phyloP scores from a whole-genome alignment of 2,113 vertebrate genomes.

The Muntiacus reevesi region DNA sequence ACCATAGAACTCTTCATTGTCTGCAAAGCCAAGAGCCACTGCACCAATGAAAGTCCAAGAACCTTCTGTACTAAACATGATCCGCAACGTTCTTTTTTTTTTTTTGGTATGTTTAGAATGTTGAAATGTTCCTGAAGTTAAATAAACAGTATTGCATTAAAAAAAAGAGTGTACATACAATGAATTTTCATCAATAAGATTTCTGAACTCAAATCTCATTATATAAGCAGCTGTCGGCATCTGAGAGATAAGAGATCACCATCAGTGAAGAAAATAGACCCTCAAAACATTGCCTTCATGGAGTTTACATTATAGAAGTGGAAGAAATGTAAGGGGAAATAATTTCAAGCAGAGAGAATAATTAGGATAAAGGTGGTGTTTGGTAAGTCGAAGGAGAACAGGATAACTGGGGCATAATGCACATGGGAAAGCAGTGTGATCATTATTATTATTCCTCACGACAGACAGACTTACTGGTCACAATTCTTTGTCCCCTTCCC shows the following conservation, averaged over 20 bases:
- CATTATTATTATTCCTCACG: not conserved
- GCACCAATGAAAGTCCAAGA: not conserved
- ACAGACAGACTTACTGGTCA: not conserved
- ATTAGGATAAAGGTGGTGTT: not conserved
- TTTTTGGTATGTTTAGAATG: not conserved
- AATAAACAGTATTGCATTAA: not conserved
- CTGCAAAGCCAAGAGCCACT: not conserved
- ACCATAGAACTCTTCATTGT: not conserved
- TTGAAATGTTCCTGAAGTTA: not conserved
- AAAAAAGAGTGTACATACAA: not conserved
- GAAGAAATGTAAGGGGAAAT: not conserved
- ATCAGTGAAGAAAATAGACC: not conserved
- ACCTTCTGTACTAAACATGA: not conserved
- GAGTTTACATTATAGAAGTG: not conserved
- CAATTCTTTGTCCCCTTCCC: not conserved
- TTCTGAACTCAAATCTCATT: not conserved
- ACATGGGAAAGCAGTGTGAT: not conserved
- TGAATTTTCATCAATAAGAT: not conserved
- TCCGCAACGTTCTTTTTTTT: not conserved
- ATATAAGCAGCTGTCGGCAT: not conserved
- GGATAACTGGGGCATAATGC: not conserved
- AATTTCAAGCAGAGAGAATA: not conserved
- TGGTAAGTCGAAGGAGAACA: not conserved
- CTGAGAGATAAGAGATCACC: not conserved
- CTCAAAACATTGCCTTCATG: not conserved